A percentile compares a stretch with the other conserved stretches of the same genome.
These are phyloP conservation scores for Drosophila parvula DNA, from an alignment of 1,140 invertebrate species.

Conservation along the genomic window DNA sequence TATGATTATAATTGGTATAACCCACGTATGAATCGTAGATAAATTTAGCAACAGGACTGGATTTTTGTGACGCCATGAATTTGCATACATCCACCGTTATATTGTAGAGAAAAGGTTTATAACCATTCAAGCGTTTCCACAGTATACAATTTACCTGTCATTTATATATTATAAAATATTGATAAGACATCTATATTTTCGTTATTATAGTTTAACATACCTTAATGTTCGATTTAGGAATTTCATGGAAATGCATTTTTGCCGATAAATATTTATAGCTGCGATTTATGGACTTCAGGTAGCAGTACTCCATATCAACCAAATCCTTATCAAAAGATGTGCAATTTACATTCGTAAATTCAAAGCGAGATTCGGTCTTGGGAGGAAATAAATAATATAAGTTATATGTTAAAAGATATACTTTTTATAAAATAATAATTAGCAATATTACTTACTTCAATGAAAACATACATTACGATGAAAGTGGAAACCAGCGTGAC, in stretches of 20 bases:
- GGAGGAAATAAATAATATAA: background rate
- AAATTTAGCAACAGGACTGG: background rate
- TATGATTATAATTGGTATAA: background rate
- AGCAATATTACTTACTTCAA: background rate
- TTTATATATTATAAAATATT: background rate
- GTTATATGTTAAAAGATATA: background rate
- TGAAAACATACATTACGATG: background rate
- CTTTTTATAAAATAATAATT: background rate
- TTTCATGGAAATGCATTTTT: background rate
- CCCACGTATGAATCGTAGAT: background rate
- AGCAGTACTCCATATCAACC: constrained; percentile 9
- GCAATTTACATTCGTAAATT: constrained; percentile 6
- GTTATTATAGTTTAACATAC: background rate
- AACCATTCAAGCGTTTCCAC: constrained; percentile 10
- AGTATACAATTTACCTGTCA: background rate
- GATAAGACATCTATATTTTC: background rate
- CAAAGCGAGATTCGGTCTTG: background rate
- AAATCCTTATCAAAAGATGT: background rate
- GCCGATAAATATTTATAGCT: constrained; percentile 27
- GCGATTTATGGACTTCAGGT: constrained; percentile 27
- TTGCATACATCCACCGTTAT: background rate
- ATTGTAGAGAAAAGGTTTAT: constrained; percentile 6
- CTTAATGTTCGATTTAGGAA: background rate
- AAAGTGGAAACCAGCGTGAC: background rate
- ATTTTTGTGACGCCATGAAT: background rate